phyloP scores from a whole-genome alignment of 2,113 vertebrate genomes.

The Egretta garzetta region DNA sequence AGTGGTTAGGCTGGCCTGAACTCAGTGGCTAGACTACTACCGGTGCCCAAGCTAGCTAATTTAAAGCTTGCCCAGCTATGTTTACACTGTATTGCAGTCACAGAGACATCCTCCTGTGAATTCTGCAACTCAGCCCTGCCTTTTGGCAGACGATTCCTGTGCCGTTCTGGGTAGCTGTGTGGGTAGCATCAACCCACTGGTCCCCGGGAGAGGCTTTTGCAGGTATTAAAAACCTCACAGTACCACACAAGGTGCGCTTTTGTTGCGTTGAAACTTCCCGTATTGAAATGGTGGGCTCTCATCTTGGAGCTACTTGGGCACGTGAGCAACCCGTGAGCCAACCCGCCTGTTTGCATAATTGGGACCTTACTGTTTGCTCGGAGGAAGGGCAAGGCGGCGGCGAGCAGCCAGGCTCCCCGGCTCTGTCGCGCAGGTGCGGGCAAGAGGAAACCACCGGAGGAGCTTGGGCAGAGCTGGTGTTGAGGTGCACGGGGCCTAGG shows the following conservation, averaged over 20 bases:
- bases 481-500: neutral
- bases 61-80: neutral
- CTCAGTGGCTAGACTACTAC: neutral
- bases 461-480: neutral
- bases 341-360: neutral
- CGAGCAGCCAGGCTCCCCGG: neutral
- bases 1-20: neutral
- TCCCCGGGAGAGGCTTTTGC: neutral
- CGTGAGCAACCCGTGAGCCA: neutral
- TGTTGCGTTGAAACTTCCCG: accelerated
- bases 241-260: neutral
- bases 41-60: neutral
- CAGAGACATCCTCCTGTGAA: neutral
- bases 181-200: neutral
- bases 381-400: neutral
- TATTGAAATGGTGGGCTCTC: neutral
- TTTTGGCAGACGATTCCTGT: neutral
- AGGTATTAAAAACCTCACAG: neutral
- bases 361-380: neutral
- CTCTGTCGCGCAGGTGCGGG: neutral
- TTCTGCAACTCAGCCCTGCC: neutral
- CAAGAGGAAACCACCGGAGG: neutral
- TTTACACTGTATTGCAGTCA: neutral
- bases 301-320: neutral
- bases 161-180: neutral